Evolutionary conservation across 2,888 invertebrate genomes (phyloP), one percentile per base, ranked within the genome.

Genomic region (Hetaerina titia): DNA sequence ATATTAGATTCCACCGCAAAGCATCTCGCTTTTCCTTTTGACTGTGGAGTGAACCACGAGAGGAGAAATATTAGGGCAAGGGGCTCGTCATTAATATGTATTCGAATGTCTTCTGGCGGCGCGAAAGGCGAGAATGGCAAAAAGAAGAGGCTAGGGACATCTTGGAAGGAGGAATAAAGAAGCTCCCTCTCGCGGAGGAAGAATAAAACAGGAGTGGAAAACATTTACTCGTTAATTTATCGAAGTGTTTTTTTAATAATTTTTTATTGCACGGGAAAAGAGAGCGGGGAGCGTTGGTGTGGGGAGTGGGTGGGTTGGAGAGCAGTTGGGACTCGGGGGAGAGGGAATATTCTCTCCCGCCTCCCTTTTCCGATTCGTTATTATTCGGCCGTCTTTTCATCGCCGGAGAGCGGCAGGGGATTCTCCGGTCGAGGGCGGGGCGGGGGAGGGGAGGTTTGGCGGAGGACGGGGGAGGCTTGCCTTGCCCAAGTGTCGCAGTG

Each of bases 201-300:
- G 22, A 22, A n/a, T 64, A 17, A 2, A 7, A n/a, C 5, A n/a
- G 22, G 69, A 69, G 69, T 4, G 69, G 22, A 22, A n/a, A n/a
- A n/a, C 69, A 69, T 69, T 69, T 69, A 69, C 22, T 22, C 69
- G 69, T 69, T 69, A 69, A 69, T 69, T 69, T 69, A 69, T 69
- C 69, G 69, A 69, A 69, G 69, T 69, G 22, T 22, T 69, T n/a
- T n/a, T 69, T 69, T 69, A 22, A 69, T n/a, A 19, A n/a, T 69
- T 69, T 69, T 69, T 69, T 64, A 64, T 19, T 22, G 6, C 19
- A 5, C 8, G 69, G 69, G 69, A 22, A n/a, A 69, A 22, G 22
- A 69, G 69, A 22, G 22, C n/a, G 69, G 22, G 22, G 69, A 22
- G 22, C n/a, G 69, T 69, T 11, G 60, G 60, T 15, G 69, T 9